Percentiles rank a stretch among this genome's conserved stretches.
Evolutionary conservation across 2,113 vertebrate genomes (phyloP).

Genomic region (Polypterus senegalus): DNA sequence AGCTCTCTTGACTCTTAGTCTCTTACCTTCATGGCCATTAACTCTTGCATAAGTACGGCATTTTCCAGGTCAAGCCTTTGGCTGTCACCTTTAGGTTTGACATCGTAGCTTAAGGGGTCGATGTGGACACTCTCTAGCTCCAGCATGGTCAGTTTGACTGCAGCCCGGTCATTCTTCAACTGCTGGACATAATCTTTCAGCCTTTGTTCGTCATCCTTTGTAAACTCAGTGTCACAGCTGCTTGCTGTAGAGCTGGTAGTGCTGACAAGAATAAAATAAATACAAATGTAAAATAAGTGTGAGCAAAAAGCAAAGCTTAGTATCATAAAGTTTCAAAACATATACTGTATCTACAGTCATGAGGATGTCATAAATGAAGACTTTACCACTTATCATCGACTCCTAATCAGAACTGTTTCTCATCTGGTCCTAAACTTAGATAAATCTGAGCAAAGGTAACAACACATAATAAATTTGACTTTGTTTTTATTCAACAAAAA

Average conservation of each 20-base stretch:
- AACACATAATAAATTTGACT: too few species aligned
- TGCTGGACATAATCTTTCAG: constrained; percentile 76
- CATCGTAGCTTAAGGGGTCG: constrained; percentile 66
- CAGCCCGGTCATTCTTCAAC: constrained; percentile 70
- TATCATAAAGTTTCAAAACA: too few species aligned
- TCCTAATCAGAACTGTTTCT: too few species aligned
- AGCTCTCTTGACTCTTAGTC: not conserved
- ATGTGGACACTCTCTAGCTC: constrained; percentile 76
- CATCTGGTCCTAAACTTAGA: too few species aligned
- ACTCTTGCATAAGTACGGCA: constrained; percentile 76
- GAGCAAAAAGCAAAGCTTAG: too few species aligned
- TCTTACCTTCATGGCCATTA: constrained; percentile 83
- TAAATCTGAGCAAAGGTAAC: too few species aligned
- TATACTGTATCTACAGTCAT: too few species aligned
- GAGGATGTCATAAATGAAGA: too few species aligned
- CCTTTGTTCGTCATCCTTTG: constrained; percentile 71
- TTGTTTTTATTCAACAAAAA: too few species aligned
- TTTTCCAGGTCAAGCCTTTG: constrained; percentile 76
- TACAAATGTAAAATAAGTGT: not conserved
- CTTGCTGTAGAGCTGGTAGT: constrained; percentile 77
- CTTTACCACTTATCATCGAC: too few species aligned
- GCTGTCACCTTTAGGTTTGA: constrained; percentile 65
- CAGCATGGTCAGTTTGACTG: constrained; percentile 72
- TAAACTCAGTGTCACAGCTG: constrained; percentile 73
- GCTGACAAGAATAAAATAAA: constrained; percentile 30